Percentiles rank a stretch among this genome's conserved stretches.
phyloP scores from a whole-genome alignment of 2,888 invertebrate genomes.

The Eumacrocentrus americanus region DNA sequence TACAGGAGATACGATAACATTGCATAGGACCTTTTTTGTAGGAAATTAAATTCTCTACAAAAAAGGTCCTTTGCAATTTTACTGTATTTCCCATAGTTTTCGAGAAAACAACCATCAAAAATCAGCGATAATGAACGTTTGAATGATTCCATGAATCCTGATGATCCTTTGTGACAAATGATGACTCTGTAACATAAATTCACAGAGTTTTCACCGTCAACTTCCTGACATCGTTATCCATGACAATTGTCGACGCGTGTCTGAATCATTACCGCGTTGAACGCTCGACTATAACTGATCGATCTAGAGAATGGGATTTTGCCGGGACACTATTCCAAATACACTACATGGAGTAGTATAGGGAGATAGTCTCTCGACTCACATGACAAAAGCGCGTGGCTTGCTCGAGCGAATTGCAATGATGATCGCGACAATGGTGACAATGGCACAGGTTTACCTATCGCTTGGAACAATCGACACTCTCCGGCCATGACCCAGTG shows the following conservation, averaged over 20 bases:
- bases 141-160: no score
- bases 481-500: conserved; percentile 42
- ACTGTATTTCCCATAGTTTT: no score
- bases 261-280: conserved; percentile 18
- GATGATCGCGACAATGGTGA: conserved; percentile 11
- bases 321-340: neutral
- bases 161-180: neutral
- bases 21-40: no score
- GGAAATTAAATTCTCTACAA: no score
- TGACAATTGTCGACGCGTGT: conserved; percentile 25
- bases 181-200: neutral
- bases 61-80: no score
- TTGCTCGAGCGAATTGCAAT: neutral
- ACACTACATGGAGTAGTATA: no score
- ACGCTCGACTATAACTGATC: conserved; percentile 16
- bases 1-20: no score
- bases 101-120: no score
- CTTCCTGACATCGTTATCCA: neutral
- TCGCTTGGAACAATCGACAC: conserved; percentile 39
- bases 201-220: neutral
- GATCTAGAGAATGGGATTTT: conserved; percentile 9
- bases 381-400: neutral
- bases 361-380: no score
- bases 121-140: no score
- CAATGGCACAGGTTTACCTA: conserved; percentile 13